Conservation (phyloP, 1,140 invertebrate genomes). For the Epicauta chinensis region DNA sequence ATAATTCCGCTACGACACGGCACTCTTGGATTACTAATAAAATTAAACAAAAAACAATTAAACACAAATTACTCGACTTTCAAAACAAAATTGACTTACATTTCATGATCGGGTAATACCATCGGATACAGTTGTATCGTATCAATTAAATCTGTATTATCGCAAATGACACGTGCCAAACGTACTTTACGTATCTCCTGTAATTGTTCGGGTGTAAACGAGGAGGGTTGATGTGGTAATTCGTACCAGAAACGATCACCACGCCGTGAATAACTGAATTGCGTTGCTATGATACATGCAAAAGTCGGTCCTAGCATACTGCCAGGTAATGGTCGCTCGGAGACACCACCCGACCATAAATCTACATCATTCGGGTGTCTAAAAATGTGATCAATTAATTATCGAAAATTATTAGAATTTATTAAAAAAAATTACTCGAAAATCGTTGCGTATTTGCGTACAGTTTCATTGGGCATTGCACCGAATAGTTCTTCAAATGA, state of each 20-base stretch:
- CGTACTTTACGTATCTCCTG: constrained; percentile 82
- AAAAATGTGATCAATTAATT: too few relatives aligned
- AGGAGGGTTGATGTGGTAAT: constrained; percentile 83
- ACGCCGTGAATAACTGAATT: constrained; percentile 83
- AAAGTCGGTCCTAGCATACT: constrained; percentile 93
- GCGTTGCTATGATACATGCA: constrained; percentile 92
- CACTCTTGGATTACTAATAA: constrained; percentile 77
- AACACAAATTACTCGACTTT: too few relatives aligned
- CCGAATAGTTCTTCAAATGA: constrained; percentile 82
- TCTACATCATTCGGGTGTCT: constrained; percentile 83
- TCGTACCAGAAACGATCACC: constrained; percentile 98
- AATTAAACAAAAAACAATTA: constrained; percentile 24
- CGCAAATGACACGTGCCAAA: constrained; percentile 85
- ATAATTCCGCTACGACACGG: constrained; percentile 81
- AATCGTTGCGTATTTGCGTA: constrained; percentile 66
- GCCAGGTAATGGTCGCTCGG: constrained; percentile 76
- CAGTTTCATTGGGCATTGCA: constrained; percentile 84
- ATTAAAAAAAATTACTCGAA: constrained; percentile 59
- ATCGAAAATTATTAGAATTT: not conserved
- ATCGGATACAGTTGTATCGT: constrained; percentile 92
- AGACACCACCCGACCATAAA: constrained; percentile 89
- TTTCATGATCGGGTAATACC: constrained; percentile 84
- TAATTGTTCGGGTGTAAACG: constrained; percentile 85
- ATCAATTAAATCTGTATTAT: constrained; percentile 89
- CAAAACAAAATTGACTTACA: constrained; percentile 56